These are phyloP conservation scores for Dipodomys merriami DNA, from an alignment of 2,113 vertebrate genomes.

Conservation along the genomic window DNA sequence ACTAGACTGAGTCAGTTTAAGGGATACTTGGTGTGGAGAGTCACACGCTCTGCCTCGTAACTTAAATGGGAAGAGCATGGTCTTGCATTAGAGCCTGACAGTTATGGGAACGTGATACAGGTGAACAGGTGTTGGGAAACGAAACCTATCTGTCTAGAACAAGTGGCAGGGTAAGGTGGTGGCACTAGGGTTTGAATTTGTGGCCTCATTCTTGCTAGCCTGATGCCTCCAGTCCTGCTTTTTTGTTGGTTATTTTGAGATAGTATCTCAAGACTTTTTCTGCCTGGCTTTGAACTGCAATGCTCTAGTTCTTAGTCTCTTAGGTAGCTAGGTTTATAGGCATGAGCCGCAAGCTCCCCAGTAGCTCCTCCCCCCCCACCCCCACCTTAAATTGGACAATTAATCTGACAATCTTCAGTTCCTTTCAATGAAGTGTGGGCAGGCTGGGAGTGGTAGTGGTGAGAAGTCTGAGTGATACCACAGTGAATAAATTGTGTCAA, in stretches of 20 bases:
- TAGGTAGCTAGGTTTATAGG: too few species aligned
- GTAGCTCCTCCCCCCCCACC: background rate
- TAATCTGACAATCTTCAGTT: constrained; percentile 22
- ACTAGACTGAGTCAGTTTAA: background rate
- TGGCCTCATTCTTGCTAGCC: too few species aligned
- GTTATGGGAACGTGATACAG: background rate
- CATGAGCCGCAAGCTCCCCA: too few species aligned
- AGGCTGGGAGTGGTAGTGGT: constrained; percentile 21
- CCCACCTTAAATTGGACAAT: background rate
- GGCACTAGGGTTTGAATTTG: too few species aligned
- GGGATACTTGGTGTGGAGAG: background rate
- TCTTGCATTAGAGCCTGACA: background rate
- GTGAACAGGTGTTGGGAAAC: background rate
- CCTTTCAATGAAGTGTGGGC: background rate
- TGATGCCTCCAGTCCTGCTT: too few species aligned
- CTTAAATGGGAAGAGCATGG: background rate
- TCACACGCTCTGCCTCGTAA: background rate
- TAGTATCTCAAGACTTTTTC: too few species aligned
- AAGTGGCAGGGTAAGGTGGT: background rate
- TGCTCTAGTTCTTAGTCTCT: too few species aligned
- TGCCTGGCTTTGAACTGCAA: too few species aligned
- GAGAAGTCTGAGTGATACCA: constrained; percentile 41
- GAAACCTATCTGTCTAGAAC: background rate
- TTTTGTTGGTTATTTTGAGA: too few species aligned
- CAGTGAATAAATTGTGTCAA: constrained; percentile 15